A percentile compares a stretch with the other conserved stretches of the same genome.
phyloP scores from a whole-genome alignment of 2,888 invertebrate genomes.

The Sinotaia quadrata region DNA sequence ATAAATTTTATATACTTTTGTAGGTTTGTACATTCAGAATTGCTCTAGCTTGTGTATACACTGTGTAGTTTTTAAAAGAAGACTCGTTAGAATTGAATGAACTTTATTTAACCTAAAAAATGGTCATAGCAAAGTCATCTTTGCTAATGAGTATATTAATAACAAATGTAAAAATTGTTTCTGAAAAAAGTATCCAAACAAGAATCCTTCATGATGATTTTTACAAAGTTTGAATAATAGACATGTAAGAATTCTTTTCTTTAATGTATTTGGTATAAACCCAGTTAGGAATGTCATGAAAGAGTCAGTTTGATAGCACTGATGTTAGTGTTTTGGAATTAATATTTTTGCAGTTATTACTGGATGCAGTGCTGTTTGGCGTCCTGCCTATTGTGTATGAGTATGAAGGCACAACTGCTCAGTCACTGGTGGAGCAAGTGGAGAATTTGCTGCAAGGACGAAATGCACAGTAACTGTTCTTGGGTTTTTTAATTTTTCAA shows the following conservation, averaged over 20 bases:
- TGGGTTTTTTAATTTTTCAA: neutral
- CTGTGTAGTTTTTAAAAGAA: too few species aligned
- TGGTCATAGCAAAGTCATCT: too few species aligned
- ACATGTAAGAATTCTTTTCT: neutral
- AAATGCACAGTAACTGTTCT: slow-evolving; percentile 62
- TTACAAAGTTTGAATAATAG: neutral
- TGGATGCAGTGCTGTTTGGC: slow-evolving; percentile 69
- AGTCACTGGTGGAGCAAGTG: slow-evolving; percentile 58
- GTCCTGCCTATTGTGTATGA: slow-evolving; percentile 70
- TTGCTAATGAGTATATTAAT: too few species aligned
- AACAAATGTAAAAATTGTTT: too few species aligned
- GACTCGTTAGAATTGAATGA: too few species aligned
- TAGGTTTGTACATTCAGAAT: too few species aligned
- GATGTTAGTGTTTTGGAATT: neutral
- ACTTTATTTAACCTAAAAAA: too few species aligned
- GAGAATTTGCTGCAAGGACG: slow-evolving; percentile 63
- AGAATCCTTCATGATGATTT: too few species aligned
- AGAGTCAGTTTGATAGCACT: neutral
- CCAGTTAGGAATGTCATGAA: neutral
- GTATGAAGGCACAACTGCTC: slow-evolving; percentile 68
- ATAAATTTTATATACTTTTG: too few species aligned
- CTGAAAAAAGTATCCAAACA: too few species aligned
- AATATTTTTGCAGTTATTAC: slow-evolving; percentile 57
- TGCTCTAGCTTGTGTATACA: too few species aligned
- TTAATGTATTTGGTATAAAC: neutral